A percentile compares a stretch with the other conserved stretches of the same genome.
Evolutionary conservation across 2,797 vertebrate species (phyloP).

Genomic region (Phoebastria nigripes): DNA sequence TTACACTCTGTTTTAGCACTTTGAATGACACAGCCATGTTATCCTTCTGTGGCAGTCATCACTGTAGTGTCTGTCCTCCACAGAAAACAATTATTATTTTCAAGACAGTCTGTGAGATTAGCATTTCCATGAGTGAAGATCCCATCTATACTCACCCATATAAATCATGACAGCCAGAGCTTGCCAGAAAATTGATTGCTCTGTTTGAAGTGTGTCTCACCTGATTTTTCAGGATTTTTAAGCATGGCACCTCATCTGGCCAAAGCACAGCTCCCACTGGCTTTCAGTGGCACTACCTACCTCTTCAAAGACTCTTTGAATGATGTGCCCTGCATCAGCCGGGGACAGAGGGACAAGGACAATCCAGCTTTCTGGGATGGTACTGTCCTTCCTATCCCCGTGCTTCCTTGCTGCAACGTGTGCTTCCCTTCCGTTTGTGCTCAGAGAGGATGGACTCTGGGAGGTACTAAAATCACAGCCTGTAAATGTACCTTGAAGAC

Average conservation of each 20-base stretch:
- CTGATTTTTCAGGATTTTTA: neutral
- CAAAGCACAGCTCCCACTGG: neutral
- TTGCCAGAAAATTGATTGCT: neutral
- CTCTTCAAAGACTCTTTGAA: neutral
- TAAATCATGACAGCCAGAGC: neutral
- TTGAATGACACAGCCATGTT: neutral
- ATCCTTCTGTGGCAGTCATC: neutral
- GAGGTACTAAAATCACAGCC: neutral
- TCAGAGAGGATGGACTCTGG: neutral
- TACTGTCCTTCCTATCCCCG: neutral
- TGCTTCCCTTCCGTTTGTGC: rapidly evolving
- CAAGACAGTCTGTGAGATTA: neutral
- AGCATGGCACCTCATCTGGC: neutral
- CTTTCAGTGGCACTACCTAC: neutral
- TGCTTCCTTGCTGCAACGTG: neutral
- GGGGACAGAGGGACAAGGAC: neutral
- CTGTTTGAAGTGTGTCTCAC: neutral
- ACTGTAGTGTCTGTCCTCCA: neutral
- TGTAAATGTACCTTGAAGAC: neutral
- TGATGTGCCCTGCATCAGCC: neutral
- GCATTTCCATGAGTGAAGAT: neutral
- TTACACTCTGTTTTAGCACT: neutral
- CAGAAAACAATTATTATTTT: neutral
- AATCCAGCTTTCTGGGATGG: neutral
- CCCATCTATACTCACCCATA: neutral